Evolutionary conservation across 1,140 invertebrate genomes (phyloP).

Genomic region (Brachionus calyciflorus): DNA sequence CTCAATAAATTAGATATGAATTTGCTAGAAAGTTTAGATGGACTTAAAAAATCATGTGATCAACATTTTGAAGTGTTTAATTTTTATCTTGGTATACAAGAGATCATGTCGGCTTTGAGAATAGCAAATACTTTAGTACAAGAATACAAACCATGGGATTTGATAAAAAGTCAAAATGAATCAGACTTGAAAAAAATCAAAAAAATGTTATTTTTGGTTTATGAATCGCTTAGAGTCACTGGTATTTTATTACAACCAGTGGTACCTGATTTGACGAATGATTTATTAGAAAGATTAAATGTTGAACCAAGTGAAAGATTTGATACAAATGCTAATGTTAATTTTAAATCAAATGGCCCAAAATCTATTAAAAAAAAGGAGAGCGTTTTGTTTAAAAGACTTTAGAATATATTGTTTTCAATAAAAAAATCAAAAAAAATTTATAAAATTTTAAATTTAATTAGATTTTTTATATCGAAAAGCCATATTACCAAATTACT

Average conservation of each 20-base stretch:
- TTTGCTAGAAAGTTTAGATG: neutral
- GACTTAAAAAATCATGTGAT: neutral
- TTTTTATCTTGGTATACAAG: slow-evolving; percentile 40
- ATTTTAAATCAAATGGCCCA: neutral
- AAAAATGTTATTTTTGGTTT: slow-evolving; percentile 25
- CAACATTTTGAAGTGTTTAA: slow-evolving; percentile 17
- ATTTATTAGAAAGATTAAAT: slow-evolving; percentile 18
- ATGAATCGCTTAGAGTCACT: slow-evolving; percentile 2
- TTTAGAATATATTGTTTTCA: neutral
- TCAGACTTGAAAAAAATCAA: neutral
- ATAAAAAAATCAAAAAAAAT: no score
- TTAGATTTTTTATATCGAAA: no score
- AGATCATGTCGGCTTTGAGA: neutral
- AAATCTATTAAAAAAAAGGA: neutral
- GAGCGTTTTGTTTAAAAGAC: slow-evolving; percentile 3
- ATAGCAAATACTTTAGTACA: slow-evolving; percentile 7
- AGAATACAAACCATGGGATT: slow-evolving; percentile 37
- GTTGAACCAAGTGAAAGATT: neutral
- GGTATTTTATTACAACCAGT: slow-evolving; percentile 32
- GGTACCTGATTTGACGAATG: slow-evolving; percentile 9
- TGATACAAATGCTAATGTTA: neutral
- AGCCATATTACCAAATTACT: no score
- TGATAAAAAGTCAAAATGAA: slow-evolving; percentile 13
- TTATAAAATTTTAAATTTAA: no score
- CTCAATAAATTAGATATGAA: neutral